phyloP scores from a whole-genome alignment of 2,797 vertebrate species.

The Argyrosomus regius region DNA sequence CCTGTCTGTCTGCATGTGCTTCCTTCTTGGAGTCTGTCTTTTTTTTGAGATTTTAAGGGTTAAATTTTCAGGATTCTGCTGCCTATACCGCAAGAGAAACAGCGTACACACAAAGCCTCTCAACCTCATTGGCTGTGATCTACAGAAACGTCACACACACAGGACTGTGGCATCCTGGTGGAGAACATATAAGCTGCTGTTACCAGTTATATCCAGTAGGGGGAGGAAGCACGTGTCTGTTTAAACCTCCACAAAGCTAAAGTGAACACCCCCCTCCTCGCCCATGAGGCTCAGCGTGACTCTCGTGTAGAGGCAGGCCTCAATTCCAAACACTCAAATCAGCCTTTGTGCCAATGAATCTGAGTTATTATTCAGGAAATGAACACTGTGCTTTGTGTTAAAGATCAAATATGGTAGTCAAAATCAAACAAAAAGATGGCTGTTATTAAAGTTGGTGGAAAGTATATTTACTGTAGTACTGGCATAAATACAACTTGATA shows the following conservation, averaged over 20 bases:
- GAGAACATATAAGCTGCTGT: slow-evolving; percentile 22
- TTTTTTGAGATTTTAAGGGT: background rate
- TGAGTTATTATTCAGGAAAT: background rate
- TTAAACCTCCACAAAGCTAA: background rate
- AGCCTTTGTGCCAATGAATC: background rate
- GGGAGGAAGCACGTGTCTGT: slow-evolving; percentile 63
- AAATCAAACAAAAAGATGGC: background rate
- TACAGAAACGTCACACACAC: slow-evolving; percentile 18
- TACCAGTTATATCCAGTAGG: slow-evolving; percentile 46
- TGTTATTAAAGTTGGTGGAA: no score
- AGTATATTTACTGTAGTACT: no score
- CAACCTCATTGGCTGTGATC: background rate
- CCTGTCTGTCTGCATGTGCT: background rate
- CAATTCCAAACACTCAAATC: background rate
- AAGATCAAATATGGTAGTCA: background rate
- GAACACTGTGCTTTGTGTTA: background rate
- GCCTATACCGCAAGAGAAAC: background rate
- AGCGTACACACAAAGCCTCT: background rate
- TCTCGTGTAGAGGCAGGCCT: slow-evolving; percentile 52
- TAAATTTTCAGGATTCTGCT: background rate
- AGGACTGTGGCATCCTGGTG: background rate
- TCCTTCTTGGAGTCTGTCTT: background rate
- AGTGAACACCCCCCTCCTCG: background rate
- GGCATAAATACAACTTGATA: no score
- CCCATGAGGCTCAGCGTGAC: slow-evolving; percentile 25